These are phyloP conservation scores for Dendrolimus punctatus DNA, from an alignment of 1,140 invertebrate genomes.

Conservation along the genomic window DNA sequence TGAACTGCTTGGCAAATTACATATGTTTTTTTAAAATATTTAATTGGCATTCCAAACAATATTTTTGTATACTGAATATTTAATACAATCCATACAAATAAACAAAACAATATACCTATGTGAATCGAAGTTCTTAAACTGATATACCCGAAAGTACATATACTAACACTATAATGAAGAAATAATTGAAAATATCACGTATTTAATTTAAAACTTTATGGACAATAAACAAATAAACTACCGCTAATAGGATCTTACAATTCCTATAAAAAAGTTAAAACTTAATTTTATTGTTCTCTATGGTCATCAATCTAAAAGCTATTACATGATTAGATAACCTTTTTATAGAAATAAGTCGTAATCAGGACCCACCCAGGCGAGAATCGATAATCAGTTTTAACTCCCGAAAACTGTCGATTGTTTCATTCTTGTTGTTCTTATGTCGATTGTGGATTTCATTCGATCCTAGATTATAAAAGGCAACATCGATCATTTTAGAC, in stretches of 20 bases:
- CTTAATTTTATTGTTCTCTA: conserved; percentile 35
- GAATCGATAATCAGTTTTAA: conserved; percentile 12
- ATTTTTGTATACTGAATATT: too few species aligned
- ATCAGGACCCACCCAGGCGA: conserved; percentile 24
- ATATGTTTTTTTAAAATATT: too few species aligned
- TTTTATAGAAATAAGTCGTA: conserved; percentile 29
- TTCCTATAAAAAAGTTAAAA: conserved; percentile 22
- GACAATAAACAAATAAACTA: too few species aligned
- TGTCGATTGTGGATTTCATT: conserved; percentile 21
- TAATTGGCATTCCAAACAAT: too few species aligned
- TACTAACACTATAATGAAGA: too few species aligned
- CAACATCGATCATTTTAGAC: conserved; percentile 27
- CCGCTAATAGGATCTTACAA: not conserved
- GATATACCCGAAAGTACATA: too few species aligned
- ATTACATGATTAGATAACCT: conserved; percentile 53
- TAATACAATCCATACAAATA: too few species aligned
- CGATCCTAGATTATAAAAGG: conserved; percentile 19
- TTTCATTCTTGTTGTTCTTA: conserved; percentile 7
- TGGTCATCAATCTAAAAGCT: conserved; percentile 43
- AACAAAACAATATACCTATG: too few species aligned
- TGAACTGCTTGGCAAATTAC: too few species aligned
- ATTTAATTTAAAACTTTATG: too few species aligned
- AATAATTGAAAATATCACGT: too few species aligned
- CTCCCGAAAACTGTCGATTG: not conserved
- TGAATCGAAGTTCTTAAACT: too few species aligned